A percentile compares a stretch with the other conserved stretches of the same genome.
Evolutionary conservation across 2,888 invertebrate species (phyloP).

Genomic region (Lasioglossum vierecki): DNA sequence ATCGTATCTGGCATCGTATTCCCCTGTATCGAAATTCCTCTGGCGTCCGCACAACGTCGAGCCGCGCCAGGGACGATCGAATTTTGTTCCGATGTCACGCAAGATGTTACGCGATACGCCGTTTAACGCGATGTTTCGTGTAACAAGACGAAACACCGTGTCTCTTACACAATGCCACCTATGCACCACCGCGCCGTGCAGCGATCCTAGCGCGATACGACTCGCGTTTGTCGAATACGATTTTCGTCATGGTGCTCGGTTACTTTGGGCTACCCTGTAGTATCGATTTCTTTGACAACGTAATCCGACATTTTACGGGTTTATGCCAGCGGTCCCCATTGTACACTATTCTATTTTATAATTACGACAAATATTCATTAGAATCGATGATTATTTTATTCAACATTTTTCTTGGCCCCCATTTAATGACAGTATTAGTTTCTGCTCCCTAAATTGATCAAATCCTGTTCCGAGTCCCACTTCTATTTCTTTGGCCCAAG

Average conservation of each 20-base stretch:
- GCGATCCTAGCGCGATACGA: neutral
- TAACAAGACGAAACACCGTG: slow-evolving; percentile 9
- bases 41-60: slow-evolving; percentile 19
- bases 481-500: neutral
- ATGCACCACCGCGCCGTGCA: neutral
- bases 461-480: neutral
- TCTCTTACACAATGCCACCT: slow-evolving; percentile 2
- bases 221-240: neutral
- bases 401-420: too few relatives aligned
- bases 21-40: slow-evolving; percentile 45
- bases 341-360: too few relatives aligned
- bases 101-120: slow-evolving; percentile 27
- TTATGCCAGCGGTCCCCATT: neutral
- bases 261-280: neutral
- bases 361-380: neutral
- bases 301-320: neutral
- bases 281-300: neutral
- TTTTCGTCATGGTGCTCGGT: neutral
- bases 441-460: too few relatives aligned
- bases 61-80: slow-evolving; percentile 31
- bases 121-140: slow-evolving; percentile 27
- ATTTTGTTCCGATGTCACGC: slow-evolving; percentile 47
- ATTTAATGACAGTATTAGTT: too few relatives aligned
- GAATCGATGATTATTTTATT: too few relatives aligned
- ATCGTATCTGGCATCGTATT: slow-evolving; percentile 49